Percentiles rank a stretch among this genome's conserved stretches.
Evolutionary conservation across 2,797 vertebrate species (phyloP).

Genomic region (Novumbra hubbsi): DNA sequence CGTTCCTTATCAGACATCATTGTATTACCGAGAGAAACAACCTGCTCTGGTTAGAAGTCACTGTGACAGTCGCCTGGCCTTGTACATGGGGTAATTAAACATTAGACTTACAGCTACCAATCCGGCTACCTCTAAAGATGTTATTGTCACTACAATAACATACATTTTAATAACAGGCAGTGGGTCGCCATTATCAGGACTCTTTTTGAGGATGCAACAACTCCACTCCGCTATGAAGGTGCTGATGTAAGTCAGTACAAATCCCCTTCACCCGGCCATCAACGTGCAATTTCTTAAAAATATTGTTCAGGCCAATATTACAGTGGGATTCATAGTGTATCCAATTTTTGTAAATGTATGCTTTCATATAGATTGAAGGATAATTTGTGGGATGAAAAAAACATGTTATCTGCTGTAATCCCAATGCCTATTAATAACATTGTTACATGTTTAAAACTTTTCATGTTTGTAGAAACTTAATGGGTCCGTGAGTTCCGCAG

Average conservation of each 20-base stretch:
- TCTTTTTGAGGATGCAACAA: slow-evolving; percentile 4
- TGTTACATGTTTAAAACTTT: background rate
- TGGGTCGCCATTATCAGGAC: slow-evolving; percentile 7
- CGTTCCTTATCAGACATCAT: background rate
- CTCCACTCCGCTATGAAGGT: slow-evolving; percentile 5
- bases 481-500: slow-evolving; percentile 9
- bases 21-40: slow-evolving; percentile 1
- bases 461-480: background rate
- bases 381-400: background rate
- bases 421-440: background rate
- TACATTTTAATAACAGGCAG: background rate
- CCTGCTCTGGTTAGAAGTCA: slow-evolving; percentile 1
- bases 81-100: slow-evolving; percentile 9
- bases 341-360: background rate
- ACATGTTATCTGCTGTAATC: background rate
- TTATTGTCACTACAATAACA: background rate
- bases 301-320: background rate
- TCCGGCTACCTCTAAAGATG: background rate
- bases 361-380: background rate
- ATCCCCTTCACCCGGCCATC: background rate
- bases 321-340: background rate
- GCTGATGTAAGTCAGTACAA: background rate
- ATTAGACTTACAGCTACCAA: background rate
- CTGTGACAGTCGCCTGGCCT: background rate
- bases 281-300: background rate